Evolutionary conservation across 2,113 vertebrate genomes (phyloP).

Genomic region (Potamarius usumacintae): DNA sequence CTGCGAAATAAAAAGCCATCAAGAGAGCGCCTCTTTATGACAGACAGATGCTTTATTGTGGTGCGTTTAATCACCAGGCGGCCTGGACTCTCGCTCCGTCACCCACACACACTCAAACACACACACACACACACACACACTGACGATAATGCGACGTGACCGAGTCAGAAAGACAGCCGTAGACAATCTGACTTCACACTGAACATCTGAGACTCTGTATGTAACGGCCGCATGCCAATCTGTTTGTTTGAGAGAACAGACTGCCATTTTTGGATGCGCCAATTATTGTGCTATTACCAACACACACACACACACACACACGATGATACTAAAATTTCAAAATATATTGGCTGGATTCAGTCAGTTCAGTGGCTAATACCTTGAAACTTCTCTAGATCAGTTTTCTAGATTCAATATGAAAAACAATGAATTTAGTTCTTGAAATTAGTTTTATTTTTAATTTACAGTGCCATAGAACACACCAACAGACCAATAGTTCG

Average conservation of each 20-base stretch:
- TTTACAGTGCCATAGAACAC: no score
- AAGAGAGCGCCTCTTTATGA: constrained; percentile 38
- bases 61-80: constrained; percentile 35
- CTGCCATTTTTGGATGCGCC: not conserved
- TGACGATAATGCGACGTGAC: not conserved
- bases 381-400: not conserved
- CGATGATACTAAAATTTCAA: not conserved
- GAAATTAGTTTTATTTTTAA: no score
- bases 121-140: not conserved
- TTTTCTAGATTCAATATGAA: not conserved
- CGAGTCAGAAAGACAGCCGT: not conserved
- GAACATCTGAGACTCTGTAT: constrained; percentile 17
- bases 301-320: no score
- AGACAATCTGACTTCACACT: not conserved
- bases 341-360: not conserved
- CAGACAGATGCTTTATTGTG: constrained; percentile 52
- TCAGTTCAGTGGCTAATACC: not conserved
- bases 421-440: not conserved
- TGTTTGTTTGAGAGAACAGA: not conserved
- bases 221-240: not conserved
- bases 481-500: no score
- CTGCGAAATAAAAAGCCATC: constrained; percentile 31
- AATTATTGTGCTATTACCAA: not conserved
- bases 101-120: not conserved
- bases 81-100: not conserved